Evolutionary conservation across 2,888 invertebrate genomes (phyloP).

Genomic region (Pyrrhia umbra): DNA sequence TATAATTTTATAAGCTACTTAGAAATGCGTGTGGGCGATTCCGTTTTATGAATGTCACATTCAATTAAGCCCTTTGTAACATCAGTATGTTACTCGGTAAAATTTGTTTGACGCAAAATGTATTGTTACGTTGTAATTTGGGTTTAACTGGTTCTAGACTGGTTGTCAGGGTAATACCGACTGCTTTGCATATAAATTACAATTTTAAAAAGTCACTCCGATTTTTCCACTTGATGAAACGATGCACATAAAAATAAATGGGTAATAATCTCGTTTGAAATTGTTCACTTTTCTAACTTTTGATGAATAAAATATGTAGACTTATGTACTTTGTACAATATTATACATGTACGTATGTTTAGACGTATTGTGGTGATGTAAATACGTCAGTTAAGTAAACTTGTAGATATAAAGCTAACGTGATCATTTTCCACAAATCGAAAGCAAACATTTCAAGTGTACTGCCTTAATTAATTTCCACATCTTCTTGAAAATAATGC

Average conservation of each 20-base stretch:
- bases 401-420: conserved; percentile 1
- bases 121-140: conserved; percentile 1
- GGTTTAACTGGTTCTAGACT: background rate
- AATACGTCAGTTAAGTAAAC: background rate
- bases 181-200: background rate
- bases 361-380: background rate
- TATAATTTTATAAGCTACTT: conserved; percentile 76
- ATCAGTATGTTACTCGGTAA: conserved; percentile 13
- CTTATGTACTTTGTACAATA: no score
- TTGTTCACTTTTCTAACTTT: background rate
- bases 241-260: background rate
- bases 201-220: background rate
- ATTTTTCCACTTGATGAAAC: background rate
- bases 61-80: conserved; percentile 37
- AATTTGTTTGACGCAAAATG: conserved; percentile 6
- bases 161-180: background rate
- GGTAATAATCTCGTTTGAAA: background rate
- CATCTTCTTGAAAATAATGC: conserved; percentile 57
- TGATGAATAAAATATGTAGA: background rate
- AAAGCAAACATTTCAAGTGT: conserved; percentile 43
- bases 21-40: conserved; percentile 46
- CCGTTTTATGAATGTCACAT: conserved; percentile 34
- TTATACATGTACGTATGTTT: no score
- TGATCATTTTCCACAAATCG: conserved; percentile 31
- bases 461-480: conserved; percentile 54